Evolutionary conservation across 1,140 invertebrate species (phyloP), one percentile per base, ranked within the genome.

Genomic region (Stenopsyche tienmushanensis): DNA sequence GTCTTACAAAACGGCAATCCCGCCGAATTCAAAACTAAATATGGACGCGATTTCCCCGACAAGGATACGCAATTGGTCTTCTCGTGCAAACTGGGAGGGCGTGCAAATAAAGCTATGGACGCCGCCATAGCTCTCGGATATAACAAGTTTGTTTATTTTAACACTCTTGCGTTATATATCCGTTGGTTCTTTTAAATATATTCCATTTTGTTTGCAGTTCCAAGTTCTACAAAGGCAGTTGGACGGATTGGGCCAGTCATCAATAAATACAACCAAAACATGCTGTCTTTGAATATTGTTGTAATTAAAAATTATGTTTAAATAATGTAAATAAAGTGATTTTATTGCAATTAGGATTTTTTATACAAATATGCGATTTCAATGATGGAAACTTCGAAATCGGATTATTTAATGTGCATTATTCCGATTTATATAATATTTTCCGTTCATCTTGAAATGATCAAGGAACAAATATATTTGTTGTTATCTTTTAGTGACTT

Each of bases 141-240:
- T 66, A 63, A 63, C 18, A 83, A 83, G 83, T 85, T 78, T 71
- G 59, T 63, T 34, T 13, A 34, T 34, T 13, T 7, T 34, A n/a
- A n/a, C n/a, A n/a, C n/a, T n/a, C n/a, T n/a, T n/a, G n/a, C n/a
- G n/a, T 34, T 34, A 34, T 34, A 7, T 7, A 34, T 13, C 13
- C 13, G 5, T 7, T 34, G 13, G 13, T 34, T 34, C 29, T 7
- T 34, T 34, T 7, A 13, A 5, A 34, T 34, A 34, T 34, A 34
- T 34, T 34, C 13, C 29, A 34, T 34, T 34, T 34, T 73, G 73
- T 69, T 87, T 89, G 60, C 81, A 97, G 94, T 90, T 83, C 82
- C 88, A 78, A 91, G 87, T 82, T 93, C 85, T 77, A 97, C 93
- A 71, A 92, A 87, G 83, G 95, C 89, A 85, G 94, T 89, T 83